Percentiles rank a stretch among this genome's conserved stretches.
Evolutionary conservation across 1,140 invertebrate species (phyloP).

Genomic region (Rhynchophorus ferrugineus): DNA sequence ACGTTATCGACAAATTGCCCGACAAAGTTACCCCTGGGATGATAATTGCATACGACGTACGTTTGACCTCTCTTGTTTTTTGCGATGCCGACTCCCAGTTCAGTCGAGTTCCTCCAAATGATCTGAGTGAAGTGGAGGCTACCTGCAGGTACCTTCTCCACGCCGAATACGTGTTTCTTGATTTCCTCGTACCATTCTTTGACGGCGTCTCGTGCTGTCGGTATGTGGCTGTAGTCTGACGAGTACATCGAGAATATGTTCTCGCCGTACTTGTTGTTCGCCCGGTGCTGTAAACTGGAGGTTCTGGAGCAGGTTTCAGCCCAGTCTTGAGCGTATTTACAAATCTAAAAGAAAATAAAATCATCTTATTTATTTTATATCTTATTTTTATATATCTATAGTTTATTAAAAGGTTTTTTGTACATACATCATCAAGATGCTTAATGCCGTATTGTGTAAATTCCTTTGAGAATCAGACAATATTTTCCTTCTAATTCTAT

Average conservation of each 20-base stretch:
- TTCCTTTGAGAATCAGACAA: too few species aligned
- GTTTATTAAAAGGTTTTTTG: too few species aligned
- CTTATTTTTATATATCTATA: too few species aligned
- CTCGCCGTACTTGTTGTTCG: conserved; percentile 45
- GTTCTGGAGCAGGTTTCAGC: conserved; percentile 65
- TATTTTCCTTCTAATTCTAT: too few species aligned
- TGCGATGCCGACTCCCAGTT: conserved; percentile 69
- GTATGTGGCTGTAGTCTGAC: conserved; percentile 55
- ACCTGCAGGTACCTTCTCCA: conserved; percentile 46
- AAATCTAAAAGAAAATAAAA: conserved; percentile 38
- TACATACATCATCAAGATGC: too few species aligned
- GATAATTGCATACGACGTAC: conserved; percentile 71
- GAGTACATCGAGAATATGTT: conserved; percentile 60
- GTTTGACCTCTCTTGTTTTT: conserved; percentile 50
- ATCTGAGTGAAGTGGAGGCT: conserved; percentile 56
- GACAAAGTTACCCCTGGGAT: conserved; percentile 73
- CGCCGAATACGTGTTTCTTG: conserved; percentile 46
- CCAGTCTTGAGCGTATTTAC: conserved; percentile 61
- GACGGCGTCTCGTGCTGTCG: conserved; percentile 55
- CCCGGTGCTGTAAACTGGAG: conserved; percentile 56
- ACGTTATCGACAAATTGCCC: conserved; percentile 67
- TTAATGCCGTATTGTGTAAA: too few species aligned
- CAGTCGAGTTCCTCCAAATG: conserved; percentile 55
- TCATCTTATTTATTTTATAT: too few species aligned
- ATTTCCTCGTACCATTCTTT: conserved; percentile 64